Evolutionary conservation across 53 echinoderm and acorn worm species (phyloP).

Genomic region (Luidia sarsii): DNA sequence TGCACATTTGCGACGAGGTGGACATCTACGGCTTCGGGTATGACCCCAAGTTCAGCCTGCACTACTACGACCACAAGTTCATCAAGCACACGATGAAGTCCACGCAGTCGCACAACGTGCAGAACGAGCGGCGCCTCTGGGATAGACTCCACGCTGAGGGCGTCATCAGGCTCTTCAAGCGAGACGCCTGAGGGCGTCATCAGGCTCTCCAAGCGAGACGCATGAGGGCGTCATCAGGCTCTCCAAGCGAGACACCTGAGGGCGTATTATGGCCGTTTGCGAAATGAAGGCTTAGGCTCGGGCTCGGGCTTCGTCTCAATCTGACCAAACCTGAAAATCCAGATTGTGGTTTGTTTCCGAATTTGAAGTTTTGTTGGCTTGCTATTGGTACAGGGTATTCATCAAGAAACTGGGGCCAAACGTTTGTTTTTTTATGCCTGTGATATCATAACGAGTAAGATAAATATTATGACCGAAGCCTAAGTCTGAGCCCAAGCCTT

Average conservation of each 20-base stretch:
- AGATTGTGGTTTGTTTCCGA: too few relatives aligned
- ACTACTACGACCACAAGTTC: slow-evolving; percentile 59
- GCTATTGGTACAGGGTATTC: too few relatives aligned
- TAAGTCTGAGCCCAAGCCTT: too few relatives aligned
- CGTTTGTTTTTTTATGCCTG: too few relatives aligned
- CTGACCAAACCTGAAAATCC: too few relatives aligned
- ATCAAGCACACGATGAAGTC: neutral
- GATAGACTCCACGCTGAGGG: slow-evolving; percentile 51
- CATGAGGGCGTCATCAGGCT: slow-evolving; percentile 39
- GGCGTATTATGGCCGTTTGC: slow-evolving; percentile 38
- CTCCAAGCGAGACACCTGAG: slow-evolving; percentile 47
- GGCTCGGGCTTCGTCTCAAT: too few relatives aligned
- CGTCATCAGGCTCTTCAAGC: slow-evolving; percentile 51
- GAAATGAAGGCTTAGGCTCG: too few relatives aligned
- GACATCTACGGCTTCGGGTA: slow-evolving; percentile 66
- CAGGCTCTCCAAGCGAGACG: slow-evolving; percentile 49
- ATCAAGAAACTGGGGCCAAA: too few relatives aligned
- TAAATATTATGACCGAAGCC: too few relatives aligned
- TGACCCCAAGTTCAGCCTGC: slow-evolving; percentile 55
- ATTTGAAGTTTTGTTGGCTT: too few relatives aligned
- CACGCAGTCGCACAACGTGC: slow-evolving; percentile 51
- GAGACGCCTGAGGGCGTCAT: slow-evolving; percentile 46
- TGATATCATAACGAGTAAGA: too few relatives aligned
- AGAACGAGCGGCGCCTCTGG: slow-evolving; percentile 61
- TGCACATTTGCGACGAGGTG: slow-evolving; percentile 63